phyloP scores from a whole-genome alignment of 2,113 vertebrate species.

The Myiagra hebetior region DNA sequence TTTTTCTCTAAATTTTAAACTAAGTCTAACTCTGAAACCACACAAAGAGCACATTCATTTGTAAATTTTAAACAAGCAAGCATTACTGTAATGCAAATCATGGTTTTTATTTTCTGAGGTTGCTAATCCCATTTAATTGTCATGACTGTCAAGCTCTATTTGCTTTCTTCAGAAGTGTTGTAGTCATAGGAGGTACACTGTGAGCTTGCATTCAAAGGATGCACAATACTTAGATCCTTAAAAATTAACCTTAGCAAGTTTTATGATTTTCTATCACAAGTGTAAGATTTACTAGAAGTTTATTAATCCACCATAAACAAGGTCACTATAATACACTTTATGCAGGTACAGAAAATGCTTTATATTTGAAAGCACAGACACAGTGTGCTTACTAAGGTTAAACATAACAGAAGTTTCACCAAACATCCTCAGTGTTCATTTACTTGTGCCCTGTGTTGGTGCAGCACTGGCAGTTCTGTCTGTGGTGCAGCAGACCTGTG shows the following conservation, averaged over 20 bases:
- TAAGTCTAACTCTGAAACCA: background rate
- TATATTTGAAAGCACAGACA: background rate
- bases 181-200: background rate
- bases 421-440: background rate
- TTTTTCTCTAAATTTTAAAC: background rate
- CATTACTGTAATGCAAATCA: background rate
- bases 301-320: background rate
- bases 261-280: background rate
- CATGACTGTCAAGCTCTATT: background rate
- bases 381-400: background rate
- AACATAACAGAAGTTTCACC: background rate
- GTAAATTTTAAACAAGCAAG: background rate
- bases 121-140: background rate
- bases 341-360: background rate
- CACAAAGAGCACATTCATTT: background rate
- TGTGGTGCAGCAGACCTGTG: background rate
- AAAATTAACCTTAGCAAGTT: background rate
- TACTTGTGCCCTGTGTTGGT: accelerated
- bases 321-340: background rate
- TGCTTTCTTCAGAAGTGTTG: background rate
- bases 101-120: background rate
- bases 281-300: background rate
- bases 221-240: background rate
- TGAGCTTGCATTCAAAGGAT: background rate
- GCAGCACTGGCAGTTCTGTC: background rate